Conservation (phyloP, 2,113 vertebrate genomes). For the Herpetotheres cachinnans region DNA sequence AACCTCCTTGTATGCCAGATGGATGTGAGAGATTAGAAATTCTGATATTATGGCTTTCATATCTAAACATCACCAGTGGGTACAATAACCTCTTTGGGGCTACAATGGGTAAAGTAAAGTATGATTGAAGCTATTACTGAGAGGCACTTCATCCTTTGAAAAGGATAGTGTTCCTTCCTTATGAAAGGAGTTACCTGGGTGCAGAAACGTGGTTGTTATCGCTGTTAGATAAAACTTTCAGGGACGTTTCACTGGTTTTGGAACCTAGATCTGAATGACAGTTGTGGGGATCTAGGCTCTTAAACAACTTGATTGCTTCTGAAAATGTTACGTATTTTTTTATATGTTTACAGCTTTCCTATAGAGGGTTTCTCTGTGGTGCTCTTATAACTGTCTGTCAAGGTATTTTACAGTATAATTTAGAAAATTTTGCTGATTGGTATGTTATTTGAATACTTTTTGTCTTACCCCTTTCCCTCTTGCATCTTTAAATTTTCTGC, state of each 20-base stretch:
- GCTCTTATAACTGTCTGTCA: not conserved
- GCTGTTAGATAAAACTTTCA: not conserved
- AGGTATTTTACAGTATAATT: not conserved
- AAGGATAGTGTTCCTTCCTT: not conserved
- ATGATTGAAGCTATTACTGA: not conserved
- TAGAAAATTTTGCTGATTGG: not conserved
- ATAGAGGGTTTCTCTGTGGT: not conserved
- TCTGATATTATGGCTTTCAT: not conserved
- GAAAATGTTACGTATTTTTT: not conserved
- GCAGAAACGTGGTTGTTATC: not conserved
- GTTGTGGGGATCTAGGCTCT: not conserved
- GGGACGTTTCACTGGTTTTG: not conserved
- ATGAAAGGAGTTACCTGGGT: not conserved
- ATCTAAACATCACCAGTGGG: not conserved
- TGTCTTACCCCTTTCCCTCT: not conserved
- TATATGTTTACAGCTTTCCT: not conserved
- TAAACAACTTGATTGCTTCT: not conserved
- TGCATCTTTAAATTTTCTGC: not conserved
- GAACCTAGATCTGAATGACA: not conserved
- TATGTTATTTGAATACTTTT: not conserved
- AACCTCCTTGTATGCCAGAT: not conserved
- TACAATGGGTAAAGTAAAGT: not conserved
- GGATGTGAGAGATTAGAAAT: not conserved
- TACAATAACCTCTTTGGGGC: not conserved
- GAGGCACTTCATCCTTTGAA: not conserved